Percentiles rank a stretch among this genome's conserved stretches.
These are phyloP conservation scores for Epizoanthus stellaris DNA, from an alignment of 92 coral and sea anemone genomes.

Conservation along the genomic window DNA sequence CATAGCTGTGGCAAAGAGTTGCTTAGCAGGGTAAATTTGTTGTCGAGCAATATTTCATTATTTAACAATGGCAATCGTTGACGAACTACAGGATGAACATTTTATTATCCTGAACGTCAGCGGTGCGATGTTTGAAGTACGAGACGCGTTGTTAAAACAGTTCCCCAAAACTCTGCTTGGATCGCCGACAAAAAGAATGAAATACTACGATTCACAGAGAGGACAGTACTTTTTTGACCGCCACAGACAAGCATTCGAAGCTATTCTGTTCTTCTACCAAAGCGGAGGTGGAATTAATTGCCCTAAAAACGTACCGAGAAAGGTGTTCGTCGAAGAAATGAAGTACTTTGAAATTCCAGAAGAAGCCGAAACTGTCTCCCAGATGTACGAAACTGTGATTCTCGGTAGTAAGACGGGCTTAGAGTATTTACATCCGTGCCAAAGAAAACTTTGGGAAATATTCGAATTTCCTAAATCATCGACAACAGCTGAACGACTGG, in stretches of 20 bases:
- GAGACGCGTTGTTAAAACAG: conserved; percentile 57
- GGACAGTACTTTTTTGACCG: conserved; percentile 88
- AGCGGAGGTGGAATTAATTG: conserved; percentile 77
- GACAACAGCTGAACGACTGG: conserved; percentile 63
- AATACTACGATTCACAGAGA: conserved; percentile 71
- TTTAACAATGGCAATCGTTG: conserved; percentile 13
- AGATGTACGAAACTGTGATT: conserved; percentile 70
- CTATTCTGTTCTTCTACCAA: conserved; percentile 85
- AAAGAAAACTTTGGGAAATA: conserved; percentile 77
- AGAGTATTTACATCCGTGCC: conserved; percentile 63
- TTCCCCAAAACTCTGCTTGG: conserved; percentile 84
- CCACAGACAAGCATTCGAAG: conserved; percentile 92
- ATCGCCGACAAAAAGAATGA: conserved; percentile 67
- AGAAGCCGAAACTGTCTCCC: conserved; percentile 38
- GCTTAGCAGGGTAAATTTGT: too few species aligned
- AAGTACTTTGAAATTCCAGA: conserved; percentile 79
- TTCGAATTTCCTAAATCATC: conserved; percentile 77
- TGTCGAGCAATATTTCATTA: too few species aligned
- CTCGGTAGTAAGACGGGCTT: conserved; percentile 68
- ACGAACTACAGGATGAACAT: conserved; percentile 1
- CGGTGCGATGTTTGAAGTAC: conserved; percentile 84
- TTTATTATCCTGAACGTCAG: conserved; percentile 63
- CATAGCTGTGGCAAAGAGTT: too few species aligned
- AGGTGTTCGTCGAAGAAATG: conserved; percentile 83
- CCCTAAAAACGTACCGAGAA: conserved; percentile 86